phyloP scores from a whole-genome alignment of 2,113 vertebrate species.

The Egretta garzetta region DNA sequence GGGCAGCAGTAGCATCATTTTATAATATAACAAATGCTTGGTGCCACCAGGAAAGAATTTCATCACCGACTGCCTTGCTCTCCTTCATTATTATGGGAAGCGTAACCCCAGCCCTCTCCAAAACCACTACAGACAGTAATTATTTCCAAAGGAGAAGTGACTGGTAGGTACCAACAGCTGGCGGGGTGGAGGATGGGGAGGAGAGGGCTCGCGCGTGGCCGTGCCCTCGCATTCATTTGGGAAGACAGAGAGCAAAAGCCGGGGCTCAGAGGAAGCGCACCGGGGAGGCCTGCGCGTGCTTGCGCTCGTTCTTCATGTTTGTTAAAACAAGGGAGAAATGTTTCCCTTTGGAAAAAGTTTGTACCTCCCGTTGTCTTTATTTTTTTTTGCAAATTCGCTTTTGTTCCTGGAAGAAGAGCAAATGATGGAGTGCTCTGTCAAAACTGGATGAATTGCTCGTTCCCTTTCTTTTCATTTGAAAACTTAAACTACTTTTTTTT shows the following conservation, averaged over 20 bases:
- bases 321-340: neutral
- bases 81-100: neutral
- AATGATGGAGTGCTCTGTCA: neutral
- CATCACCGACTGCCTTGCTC: neutral
- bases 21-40: neutral
- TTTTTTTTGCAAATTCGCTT: neutral
- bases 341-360: neutral
- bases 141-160: neutral
- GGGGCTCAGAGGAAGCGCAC: neutral
- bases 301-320: neutral
- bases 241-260: neutral
- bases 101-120: neutral
- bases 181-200: neutral
- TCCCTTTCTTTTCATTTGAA: neutral
- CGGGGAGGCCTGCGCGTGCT: neutral
- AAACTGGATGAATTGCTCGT: neutral
- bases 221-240: neutral
- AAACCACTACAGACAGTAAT: neutral
- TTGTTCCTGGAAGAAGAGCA: neutral
- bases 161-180: neutral
- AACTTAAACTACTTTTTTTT: neutral
- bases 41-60: neutral
- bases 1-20: neutral
- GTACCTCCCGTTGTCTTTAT: neutral
- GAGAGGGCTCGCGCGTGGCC: rapidly evolving